Evolutionary conservation across 2,888 invertebrate species (phyloP).

Genomic region (Desoria tigrina): DNA sequence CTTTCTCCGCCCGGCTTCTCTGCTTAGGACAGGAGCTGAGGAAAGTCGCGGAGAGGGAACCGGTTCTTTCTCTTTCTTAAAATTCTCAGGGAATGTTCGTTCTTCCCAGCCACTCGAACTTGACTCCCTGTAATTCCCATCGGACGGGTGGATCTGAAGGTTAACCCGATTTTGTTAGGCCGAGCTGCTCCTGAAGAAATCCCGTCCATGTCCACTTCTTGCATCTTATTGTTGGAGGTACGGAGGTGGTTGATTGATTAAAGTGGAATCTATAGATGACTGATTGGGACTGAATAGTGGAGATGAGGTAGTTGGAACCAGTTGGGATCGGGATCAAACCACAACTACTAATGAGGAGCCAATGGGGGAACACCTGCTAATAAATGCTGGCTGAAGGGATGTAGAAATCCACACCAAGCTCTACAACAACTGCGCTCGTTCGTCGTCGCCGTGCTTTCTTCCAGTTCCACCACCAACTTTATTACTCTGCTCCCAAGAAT

Average conservation of each 20-base stretch:
- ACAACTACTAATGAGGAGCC: constrained; percentile 47
- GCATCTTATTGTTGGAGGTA: not conserved
- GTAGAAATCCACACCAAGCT: constrained; percentile 25
- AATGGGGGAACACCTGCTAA: constrained; percentile 48
- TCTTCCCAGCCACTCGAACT: no score
- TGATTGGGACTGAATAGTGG: not conserved
- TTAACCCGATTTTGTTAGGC: no score
- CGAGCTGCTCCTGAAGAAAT: not conserved
- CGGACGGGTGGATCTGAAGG: no score
- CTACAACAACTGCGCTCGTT: not conserved
- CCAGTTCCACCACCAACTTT: no score
- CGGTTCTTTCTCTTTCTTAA: no score
- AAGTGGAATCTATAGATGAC: not conserved
- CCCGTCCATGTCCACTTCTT: not conserved
- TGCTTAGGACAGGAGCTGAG: no score
- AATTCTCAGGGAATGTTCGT: no score
- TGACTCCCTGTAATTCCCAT: no score
- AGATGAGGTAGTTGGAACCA: constrained; percentile 39
- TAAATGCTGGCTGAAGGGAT: constrained; percentile 33
- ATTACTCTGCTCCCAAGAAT: not conserved
- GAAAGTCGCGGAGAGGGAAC: no score
- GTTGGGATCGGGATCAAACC: constrained; percentile 49
- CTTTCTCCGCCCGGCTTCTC: no score
- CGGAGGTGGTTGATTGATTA: not conserved
- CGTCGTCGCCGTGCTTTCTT: constrained; percentile 17